Evolutionary conservation across 2,888 invertebrate genomes (phyloP).

Genomic region (Hypomecis atomaria): DNA sequence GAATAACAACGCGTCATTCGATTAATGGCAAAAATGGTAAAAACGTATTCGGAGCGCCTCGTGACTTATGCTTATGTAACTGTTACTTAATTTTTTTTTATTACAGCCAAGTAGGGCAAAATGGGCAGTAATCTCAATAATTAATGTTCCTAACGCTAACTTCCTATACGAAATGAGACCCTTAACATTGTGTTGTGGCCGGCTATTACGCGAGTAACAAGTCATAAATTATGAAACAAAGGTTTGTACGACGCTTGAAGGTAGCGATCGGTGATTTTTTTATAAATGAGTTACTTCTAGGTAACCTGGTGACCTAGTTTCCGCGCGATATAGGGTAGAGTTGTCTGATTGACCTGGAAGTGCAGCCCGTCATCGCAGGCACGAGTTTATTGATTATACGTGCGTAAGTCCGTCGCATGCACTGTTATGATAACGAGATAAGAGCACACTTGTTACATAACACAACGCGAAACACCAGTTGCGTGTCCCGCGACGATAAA

Average conservation of each 20-base stretch:
- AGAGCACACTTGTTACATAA: conserved; percentile 51
- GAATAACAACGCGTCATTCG: conserved; percentile 22
- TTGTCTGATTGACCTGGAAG: conserved; percentile 50
- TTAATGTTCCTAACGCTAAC: conserved; percentile 34
- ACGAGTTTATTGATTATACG: conserved; percentile 42
- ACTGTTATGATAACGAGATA: conserved; percentile 52
- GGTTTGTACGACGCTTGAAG: conserved; percentile 13
- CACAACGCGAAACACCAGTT: conserved; percentile 44
- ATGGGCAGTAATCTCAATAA: conserved; percentile 37
- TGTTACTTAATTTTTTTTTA: conserved; percentile 35
- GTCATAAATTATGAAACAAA: conserved; percentile 27
- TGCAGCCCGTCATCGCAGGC: conserved; percentile 37
- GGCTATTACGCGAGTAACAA: conserved; percentile 27
- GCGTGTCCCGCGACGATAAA: conserved; percentile 60
- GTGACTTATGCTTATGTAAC: conserved; percentile 28
- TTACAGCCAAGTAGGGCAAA: conserved; percentile 31
- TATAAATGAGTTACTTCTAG: conserved; percentile 44
- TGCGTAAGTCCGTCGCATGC: conserved; percentile 38
- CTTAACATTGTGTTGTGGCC: conserved; percentile 26
- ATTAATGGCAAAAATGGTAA: conserved; percentile 9
- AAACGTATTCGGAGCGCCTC: conserved; percentile 28
- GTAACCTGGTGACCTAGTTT: conserved; percentile 59
- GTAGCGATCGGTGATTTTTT: conserved; percentile 19
- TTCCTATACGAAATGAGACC: conserved; percentile 32
- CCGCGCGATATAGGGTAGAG: conserved; percentile 46